phyloP scores from a whole-genome alignment of 1,140 invertebrate genomes.

The Drosophila busckii region DNA sequence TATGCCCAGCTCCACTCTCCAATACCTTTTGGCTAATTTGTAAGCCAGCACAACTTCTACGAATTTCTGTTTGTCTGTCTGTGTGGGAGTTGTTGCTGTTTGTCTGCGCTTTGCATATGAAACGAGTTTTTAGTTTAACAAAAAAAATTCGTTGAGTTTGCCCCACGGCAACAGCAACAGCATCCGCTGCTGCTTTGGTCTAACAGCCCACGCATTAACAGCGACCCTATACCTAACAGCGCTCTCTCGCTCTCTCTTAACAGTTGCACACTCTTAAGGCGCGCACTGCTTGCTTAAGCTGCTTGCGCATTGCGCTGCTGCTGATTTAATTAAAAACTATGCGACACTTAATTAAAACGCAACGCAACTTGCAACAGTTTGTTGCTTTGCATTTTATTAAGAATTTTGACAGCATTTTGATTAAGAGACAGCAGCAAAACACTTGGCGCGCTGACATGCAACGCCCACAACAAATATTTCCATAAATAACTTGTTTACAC shows the following conservation, averaged over 20 bases:
- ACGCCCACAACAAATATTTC: constrained; percentile 27
- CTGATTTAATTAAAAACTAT: constrained; percentile 66
- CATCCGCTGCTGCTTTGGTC: too few species aligned
- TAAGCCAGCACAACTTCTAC: too few species aligned
- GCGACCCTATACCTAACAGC: constrained; percentile 16
- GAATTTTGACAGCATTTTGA: constrained; percentile 71
- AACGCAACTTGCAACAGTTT: background rate
- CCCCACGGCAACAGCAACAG: constrained; percentile 16
- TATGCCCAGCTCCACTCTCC: constrained; percentile 24
- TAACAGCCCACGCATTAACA: constrained; percentile 22
- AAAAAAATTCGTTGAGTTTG: constrained; percentile 3
- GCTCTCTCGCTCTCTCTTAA: constrained; percentile 13
- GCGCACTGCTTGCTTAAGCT: constrained; percentile 24
- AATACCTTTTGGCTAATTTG: too few species aligned
- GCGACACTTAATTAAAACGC: constrained; percentile 71
- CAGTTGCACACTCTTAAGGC: background rate
- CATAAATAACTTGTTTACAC: background rate
- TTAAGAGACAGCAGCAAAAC: constrained; percentile 46
- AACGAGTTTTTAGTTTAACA: constrained; percentile 30
- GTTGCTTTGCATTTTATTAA: constrained; percentile 51
- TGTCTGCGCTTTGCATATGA: constrained; percentile 20
- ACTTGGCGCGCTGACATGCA: constrained; percentile 14
- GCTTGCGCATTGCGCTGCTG: constrained; percentile 30
- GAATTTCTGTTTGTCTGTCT: constrained; percentile 10
- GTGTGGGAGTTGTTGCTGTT: constrained; percentile 11